phyloP scores from a whole-genome alignment of 2,797 vertebrate species.

The Podargus strigoides region DNA sequence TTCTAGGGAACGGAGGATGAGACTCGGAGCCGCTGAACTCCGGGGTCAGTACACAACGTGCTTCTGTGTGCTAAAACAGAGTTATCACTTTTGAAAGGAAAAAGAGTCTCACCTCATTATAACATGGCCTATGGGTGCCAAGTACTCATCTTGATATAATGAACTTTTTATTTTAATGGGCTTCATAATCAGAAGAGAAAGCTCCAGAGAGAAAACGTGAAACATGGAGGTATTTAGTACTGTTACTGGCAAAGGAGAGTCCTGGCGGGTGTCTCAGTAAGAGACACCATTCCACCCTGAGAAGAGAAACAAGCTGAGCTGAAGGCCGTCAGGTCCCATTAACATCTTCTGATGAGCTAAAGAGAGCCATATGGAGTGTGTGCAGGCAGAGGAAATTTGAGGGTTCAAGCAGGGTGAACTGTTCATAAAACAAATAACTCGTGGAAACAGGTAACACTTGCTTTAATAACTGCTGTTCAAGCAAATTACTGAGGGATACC shows the following conservation, averaged over 20 bases:
- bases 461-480: background rate
- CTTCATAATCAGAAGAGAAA: constrained; percentile 5
- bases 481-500: background rate
- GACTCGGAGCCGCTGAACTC: background rate
- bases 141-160: constrained; percentile 32
- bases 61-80: background rate
- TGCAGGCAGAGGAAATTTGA: background rate
- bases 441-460: background rate
- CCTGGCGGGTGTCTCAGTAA: background rate
- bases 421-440: background rate
- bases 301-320: background rate
- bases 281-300: background rate
- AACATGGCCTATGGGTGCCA: constrained; percentile 67
- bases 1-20: background rate
- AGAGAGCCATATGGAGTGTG: constrained; percentile 11
- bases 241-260: background rate
- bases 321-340: constrained; percentile 32
- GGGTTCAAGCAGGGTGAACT: constrained; percentile 29
- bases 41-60: constrained; percentile 22
- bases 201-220: background rate
- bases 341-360: background rate
- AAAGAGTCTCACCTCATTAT: constrained; percentile 58
- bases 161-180: constrained; percentile 55
- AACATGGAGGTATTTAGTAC: background rate
- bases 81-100: background rate